Percentiles rank a stretch among this genome's conserved stretches.
These are phyloP conservation scores for Glareola pratincola DNA, from an alignment of 2,113 vertebrate species.

Conservation along the genomic window DNA sequence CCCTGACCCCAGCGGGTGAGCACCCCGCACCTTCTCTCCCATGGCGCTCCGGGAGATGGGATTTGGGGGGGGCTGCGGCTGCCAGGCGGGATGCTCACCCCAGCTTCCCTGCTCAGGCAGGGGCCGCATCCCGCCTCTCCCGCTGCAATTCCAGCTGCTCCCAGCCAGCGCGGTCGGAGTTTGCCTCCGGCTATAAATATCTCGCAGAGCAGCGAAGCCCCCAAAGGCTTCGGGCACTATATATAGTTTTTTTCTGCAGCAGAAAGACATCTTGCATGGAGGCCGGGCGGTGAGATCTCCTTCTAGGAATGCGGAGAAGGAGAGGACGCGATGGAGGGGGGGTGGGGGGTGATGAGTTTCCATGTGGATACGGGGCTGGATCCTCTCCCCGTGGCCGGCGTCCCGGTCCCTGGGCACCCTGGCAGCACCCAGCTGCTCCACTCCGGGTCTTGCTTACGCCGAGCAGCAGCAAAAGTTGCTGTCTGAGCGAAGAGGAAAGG, in stretches of 20 bases:
- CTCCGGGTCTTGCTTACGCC: accelerated
- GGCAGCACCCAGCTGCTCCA: not conserved
- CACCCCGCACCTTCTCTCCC: accelerated
- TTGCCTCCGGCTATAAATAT: slow-evolving; percentile 52
- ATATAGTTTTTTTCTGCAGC: slow-evolving; percentile 14
- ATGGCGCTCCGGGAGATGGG: accelerated
- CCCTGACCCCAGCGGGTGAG: accelerated
- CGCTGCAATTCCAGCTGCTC: not conserved
- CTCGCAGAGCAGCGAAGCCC: not conserved
- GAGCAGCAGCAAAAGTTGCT: not conserved
- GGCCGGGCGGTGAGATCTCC: not conserved
- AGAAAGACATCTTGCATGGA: not conserved
- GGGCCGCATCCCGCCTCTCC: not conserved
- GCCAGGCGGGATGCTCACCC: accelerated
- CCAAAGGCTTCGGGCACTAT: slow-evolving; percentile 1
- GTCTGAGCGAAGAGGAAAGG: not conserved
- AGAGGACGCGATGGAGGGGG: not conserved
- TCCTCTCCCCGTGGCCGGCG: accelerated
- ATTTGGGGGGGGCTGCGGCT: accelerated
- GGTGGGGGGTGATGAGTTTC: not conserved
- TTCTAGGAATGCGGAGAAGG: not conserved
- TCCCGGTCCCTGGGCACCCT: not conserved
- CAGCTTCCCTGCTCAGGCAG: not conserved
- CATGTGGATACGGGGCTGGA: not conserved
- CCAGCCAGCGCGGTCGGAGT: not conserved